Base-by-base conservation (phyloP, 1,140 invertebrate genomes). In the Theocolax elegans region DNA sequence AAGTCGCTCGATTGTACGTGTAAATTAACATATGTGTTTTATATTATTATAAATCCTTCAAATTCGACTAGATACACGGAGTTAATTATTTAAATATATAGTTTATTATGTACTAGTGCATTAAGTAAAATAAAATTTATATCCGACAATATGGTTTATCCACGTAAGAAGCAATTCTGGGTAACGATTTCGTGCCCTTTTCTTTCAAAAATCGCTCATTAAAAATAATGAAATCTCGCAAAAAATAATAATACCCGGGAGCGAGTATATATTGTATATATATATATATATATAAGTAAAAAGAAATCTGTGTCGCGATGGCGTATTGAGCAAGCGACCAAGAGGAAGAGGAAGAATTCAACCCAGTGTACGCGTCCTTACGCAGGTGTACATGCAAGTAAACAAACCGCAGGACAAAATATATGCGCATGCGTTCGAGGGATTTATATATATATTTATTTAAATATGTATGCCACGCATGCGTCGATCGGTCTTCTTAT, bases 391-490 rank as follows among this genome's bases (percentile, higher is more conserved):
- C 25, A 10, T 27, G 29, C 44, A 48, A 51, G 46, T 40, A 23
- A 51, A 64, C 49, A 25, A 25, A 31, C 23, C 4, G 25, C 44
- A 25, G 49, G 51, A 2, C 10, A 51, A 51, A 51, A 51, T 51
- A n/a, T n/a, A 51, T 42, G 19, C 35, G 56, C 40, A 40, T 42
- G 19, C 13, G 53, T 69, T 21, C 35, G n/a, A 13, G 23, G 21
- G 19, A 9, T 3, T 25, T 13, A 17, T 7, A 31, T 49, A 44
- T 70, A 46, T 58, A 64, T 49, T 46, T 65, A 59, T 58, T 64
- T 38, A 56, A 59, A 65, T 71, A 65, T 59, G 53, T 65, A 35
- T 65, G 53, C 27, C 60, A 60, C 35, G 49, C 49, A 38, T 35
- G 7, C 6, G 25, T 44, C 35, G n/a, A 15, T 13, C 27, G 13